Evolutionary conservation across 2,797 vertebrate genomes (phyloP).

Genomic region (Schizopygopsis malacanthus): DNA sequence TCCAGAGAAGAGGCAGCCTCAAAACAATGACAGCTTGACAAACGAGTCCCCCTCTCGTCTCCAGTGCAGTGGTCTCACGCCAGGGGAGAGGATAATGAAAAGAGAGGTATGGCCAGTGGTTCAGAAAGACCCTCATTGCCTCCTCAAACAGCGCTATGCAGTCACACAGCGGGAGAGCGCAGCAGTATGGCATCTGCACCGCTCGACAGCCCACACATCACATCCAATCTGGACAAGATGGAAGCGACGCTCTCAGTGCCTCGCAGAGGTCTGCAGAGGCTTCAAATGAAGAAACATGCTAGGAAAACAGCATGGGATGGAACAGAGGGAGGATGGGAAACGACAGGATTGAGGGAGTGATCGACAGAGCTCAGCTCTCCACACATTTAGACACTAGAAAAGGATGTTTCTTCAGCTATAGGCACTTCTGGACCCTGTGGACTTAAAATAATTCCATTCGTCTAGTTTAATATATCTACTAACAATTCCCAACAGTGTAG

Average conservation of each 20-base stretch:
- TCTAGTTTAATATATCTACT: slow-evolving; percentile 7
- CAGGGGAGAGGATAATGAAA: slow-evolving; percentile 61
- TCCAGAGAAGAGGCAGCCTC: slow-evolving; percentile 27
- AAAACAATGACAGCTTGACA: slow-evolving; percentile 58
- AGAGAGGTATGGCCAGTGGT: slow-evolving; percentile 55
- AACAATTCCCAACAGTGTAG: background rate
- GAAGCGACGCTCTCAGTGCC: slow-evolving; percentile 39
- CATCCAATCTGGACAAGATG: slow-evolving; percentile 61
- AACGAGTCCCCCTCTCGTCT: slow-evolving; percentile 53
- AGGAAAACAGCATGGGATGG: slow-evolving; percentile 46
- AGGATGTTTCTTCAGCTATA: background rate
- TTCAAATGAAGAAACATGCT: slow-evolving; percentile 55
- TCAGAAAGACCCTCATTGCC: slow-evolving; percentile 59
- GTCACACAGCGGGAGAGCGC: slow-evolving; percentile 53
- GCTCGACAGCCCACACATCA: slow-evolving; percentile 58
- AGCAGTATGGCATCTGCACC: slow-evolving; percentile 43
- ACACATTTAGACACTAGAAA: slow-evolving; percentile 1
- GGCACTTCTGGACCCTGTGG: background rate
- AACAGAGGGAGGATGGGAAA: background rate
- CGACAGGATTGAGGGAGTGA: slow-evolving; percentile 26
- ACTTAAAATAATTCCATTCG: background rate
- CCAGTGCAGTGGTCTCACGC: slow-evolving; percentile 54
- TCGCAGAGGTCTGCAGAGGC: slow-evolving; percentile 48
- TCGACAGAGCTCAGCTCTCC: slow-evolving; percentile 14
- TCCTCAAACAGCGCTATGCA: slow-evolving; percentile 48